Conservation (phyloP, 2,797 vertebrate genomes). For the Glyptemys insculpta region DNA sequence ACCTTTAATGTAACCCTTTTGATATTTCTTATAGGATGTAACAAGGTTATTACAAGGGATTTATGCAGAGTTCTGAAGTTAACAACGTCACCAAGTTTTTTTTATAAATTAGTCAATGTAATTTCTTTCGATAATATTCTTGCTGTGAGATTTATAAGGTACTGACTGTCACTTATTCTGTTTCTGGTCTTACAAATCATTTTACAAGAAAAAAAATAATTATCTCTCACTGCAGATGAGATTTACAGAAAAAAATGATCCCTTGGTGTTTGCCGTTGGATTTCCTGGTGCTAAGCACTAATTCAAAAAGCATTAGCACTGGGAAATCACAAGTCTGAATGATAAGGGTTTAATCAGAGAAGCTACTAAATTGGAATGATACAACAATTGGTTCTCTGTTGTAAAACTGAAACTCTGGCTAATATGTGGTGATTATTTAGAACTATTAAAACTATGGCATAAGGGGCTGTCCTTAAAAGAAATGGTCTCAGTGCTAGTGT, state of each 20-base stretch:
- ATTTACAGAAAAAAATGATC: constrained; percentile 14
- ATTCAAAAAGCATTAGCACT: not conserved
- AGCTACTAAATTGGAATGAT: not conserved
- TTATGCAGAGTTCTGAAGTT: constrained; percentile 44
- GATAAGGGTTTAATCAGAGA: constrained; percentile 32
- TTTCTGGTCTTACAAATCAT: constrained; percentile 57
- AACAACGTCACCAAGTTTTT: not conserved
- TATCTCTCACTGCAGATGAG: constrained; percentile 15
- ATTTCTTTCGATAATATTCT: constrained; percentile 29
- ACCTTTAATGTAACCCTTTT: not conserved
- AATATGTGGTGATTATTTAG: constrained; percentile 11
- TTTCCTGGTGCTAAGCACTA: not conserved
- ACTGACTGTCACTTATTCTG: not conserved
- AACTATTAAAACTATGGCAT: not conserved
- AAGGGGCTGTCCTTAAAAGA: not conserved
- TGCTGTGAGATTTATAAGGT: constrained; percentile 26
- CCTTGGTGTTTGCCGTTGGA: not conserved
- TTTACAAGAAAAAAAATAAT: not conserved
- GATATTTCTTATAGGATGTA: constrained; percentile 2
- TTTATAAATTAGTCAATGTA: not conserved
- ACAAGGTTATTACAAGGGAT: constrained; percentile 43
- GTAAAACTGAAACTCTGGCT: not conserved
- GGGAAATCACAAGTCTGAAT: not conserved
- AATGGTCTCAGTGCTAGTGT: not conserved
- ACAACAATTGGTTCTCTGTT: not conserved